A percentile compares a stretch with the other conserved stretches of the same genome.
Evolutionary conservation across 1,140 invertebrate genomes (phyloP).

Genomic region (Paralvinella palmiformis): DNA sequence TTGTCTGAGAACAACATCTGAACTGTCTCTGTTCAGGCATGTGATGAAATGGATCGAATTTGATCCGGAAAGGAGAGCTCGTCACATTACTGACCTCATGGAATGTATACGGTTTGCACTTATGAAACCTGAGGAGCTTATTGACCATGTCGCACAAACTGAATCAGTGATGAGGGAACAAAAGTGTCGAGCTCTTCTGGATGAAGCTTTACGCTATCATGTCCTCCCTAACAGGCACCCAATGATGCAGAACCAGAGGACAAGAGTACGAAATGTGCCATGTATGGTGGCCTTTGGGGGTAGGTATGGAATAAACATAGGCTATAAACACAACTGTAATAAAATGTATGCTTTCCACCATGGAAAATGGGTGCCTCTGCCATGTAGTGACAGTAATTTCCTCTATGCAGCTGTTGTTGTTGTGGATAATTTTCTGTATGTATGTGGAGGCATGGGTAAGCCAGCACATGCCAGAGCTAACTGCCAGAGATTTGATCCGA

Average conservation of each 20-base stretch:
- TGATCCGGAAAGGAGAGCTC: neutral
- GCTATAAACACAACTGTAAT: constrained; percentile 4
- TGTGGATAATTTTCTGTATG: constrained; percentile 10
- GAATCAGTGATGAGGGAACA: neutral
- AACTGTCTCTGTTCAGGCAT: neutral
- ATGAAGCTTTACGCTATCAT: constrained; percentile 6
- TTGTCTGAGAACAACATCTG: neutral
- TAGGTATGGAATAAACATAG: neutral
- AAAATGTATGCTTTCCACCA: constrained; percentile 10
- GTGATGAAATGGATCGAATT: neutral
- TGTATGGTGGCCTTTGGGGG: constrained; percentile 7
- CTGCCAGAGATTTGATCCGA: constrained; percentile 1
- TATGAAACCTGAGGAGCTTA: constrained; percentile 6
- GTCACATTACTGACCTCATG: neutral
- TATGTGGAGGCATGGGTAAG: constrained; percentile 9
- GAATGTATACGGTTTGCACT: neutral
- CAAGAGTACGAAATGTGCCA: neutral
- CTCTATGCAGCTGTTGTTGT: constrained; percentile 4
- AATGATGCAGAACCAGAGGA: neutral
- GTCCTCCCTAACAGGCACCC: constrained; percentile 2
- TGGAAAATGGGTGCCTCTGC: neutral
- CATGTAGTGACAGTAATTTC: neutral
- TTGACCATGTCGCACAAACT: neutral
- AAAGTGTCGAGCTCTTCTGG: neutral
- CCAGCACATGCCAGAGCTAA: neutral